These are phyloP conservation scores for Eunapius fragilis DNA, from an alignment of 37 sponge, comb jelly and placozoan genomes.

Conservation along the genomic window DNA sequence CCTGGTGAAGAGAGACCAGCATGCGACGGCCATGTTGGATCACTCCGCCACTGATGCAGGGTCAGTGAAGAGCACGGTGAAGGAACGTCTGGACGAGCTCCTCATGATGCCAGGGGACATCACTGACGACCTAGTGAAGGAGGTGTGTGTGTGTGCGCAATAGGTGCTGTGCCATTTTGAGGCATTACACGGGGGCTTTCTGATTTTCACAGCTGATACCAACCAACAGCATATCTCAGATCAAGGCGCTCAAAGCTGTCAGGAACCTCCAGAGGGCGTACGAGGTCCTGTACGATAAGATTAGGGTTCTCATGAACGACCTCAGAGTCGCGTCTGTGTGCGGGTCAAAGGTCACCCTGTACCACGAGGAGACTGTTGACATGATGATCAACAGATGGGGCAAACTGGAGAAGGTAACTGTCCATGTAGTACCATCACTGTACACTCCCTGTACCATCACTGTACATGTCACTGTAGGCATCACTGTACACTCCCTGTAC, in stretches of 20 bases:
- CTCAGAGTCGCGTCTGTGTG: conserved; percentile 7
- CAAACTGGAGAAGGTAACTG: conserved; percentile 91
- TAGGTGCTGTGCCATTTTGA: too few species aligned
- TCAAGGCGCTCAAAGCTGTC: conserved; percentile 67
- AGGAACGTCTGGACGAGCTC: conserved; percentile 40
- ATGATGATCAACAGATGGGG: conserved; percentile 87
- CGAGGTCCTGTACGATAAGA: conserved; percentile 42
- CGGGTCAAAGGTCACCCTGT: background rate
- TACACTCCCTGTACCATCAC: background rate
- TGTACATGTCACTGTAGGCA: too few species aligned
- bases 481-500: background rate
- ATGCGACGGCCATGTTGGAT: conserved; percentile 87
- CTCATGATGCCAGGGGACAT: conserved; percentile 47
- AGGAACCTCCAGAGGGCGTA: conserved; percentile 68
- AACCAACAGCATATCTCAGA: conserved; percentile 52
- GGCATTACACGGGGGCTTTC: background rate
- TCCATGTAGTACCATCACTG: background rate
- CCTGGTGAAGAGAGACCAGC: conserved; percentile 88
- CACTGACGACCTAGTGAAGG: conserved; percentile 15
- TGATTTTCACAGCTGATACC: conserved; percentile 70
- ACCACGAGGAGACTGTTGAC: conserved; percentile 61
- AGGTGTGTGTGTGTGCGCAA: conserved; percentile 10
- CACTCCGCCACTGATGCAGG: conserved; percentile 55
- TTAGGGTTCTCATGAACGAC: conserved; percentile 25
- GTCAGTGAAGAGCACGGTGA: conserved; percentile 27